These are phyloP conservation scores for Margaritifera margaritifera DNA, from an alignment of 2,888 invertebrate genomes.

Conservation along the genomic window DNA sequence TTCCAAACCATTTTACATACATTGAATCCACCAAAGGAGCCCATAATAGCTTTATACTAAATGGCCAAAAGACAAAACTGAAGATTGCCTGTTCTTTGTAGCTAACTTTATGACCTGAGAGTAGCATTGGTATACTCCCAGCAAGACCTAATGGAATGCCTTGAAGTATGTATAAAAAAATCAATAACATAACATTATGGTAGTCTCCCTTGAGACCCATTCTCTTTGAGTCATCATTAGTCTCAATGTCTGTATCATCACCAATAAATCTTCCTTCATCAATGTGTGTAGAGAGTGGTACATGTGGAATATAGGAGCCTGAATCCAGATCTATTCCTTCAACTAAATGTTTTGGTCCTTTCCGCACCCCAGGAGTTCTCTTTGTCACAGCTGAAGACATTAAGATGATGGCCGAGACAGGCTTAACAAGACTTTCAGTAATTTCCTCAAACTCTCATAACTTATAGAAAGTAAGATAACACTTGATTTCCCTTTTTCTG, in stretches of 20 bases:
- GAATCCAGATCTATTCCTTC: constrained; percentile 38
- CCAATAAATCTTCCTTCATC: not conserved
- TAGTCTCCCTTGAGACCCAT: constrained; percentile 65
- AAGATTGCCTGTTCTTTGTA: constrained; percentile 90
- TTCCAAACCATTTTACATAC: constrained; percentile 87
- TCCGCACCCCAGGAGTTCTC: too few relatives aligned
- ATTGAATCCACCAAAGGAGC: constrained; percentile 97
- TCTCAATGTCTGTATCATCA: not conserved
- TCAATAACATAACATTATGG: constrained; percentile 85
- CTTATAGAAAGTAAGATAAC: too few relatives aligned
- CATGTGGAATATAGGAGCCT: constrained; percentile 43
- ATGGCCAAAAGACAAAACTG: constrained; percentile 94
- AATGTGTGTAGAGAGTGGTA: constrained; percentile 32
- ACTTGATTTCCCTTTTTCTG: too few relatives aligned
- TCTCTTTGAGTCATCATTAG: not conserved
- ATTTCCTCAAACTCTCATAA: too few relatives aligned
- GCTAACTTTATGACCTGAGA: constrained; percentile 92
- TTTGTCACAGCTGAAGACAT: too few relatives aligned
- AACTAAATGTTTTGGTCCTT: constrained; percentile 9
- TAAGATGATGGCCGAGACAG: too few relatives aligned
- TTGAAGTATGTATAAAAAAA: constrained; percentile 91
- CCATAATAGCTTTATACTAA: constrained; percentile 93
- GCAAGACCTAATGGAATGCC: constrained; percentile 94
- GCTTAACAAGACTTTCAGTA: too few relatives aligned
- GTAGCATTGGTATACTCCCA: constrained; percentile 94